These are phyloP conservation scores for Melopsittacus undulatus DNA, from an alignment of 2,797 vertebrate genomes.

Conservation along the genomic window DNA sequence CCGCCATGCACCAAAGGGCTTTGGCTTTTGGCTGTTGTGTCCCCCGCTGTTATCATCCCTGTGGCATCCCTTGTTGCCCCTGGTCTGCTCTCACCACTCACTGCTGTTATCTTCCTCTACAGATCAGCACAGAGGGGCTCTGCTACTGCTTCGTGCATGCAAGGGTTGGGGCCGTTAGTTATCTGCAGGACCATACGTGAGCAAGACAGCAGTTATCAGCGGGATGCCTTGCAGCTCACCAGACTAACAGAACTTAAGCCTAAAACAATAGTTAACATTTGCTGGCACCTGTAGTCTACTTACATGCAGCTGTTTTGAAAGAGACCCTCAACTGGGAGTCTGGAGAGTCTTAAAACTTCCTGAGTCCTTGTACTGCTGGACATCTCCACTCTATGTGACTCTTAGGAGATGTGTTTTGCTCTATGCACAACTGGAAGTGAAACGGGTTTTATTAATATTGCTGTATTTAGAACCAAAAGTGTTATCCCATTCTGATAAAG, in stretches of 20 bases:
- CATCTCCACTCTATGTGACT: neutral
- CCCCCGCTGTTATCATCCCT: neutral
- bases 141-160: neutral
- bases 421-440: neutral
- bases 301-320: neutral
- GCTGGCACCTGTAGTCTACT: neutral
- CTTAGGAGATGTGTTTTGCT: neutral
- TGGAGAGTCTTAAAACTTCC: neutral
- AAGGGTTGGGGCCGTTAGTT: neutral
- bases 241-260: neutral
- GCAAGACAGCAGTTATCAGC: neutral
- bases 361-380: neutral
- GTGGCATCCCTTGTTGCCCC: neutral
- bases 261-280: neutral
- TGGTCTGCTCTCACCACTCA: neutral
- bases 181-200: neutral
- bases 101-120: neutral
- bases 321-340: neutral
- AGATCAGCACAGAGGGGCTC: neutral
- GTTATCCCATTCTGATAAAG: neutral
- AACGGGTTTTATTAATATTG: neutral
- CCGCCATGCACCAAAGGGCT: neutral
- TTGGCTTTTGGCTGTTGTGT: neutral
- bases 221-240: neutral
- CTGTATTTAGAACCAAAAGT: neutral